Evolutionary conservation across 1,140 invertebrate species (phyloP).

Genomic region (Anthonomus grandis): DNA sequence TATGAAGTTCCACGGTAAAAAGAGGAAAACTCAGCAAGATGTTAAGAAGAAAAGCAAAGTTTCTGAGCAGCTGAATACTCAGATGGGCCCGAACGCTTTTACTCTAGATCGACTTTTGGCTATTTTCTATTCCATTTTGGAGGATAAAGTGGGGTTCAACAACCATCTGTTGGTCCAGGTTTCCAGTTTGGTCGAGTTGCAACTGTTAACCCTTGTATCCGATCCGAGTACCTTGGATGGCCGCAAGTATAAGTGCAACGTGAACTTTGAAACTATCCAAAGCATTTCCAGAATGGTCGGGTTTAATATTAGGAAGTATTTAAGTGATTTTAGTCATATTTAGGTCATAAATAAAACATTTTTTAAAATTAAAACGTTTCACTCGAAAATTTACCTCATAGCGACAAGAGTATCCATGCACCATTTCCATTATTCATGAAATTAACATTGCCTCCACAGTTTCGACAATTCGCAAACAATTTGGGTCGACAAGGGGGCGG

Average conservation of each 20-base stretch:
- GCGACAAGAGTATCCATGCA: too few relatives aligned
- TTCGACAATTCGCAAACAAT: too few relatives aligned
- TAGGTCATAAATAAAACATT: slow-evolving; percentile 21
- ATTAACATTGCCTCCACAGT: too few relatives aligned
- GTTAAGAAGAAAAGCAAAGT: slow-evolving; percentile 54
- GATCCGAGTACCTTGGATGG: slow-evolving; percentile 63
- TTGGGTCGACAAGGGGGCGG: too few relatives aligned
- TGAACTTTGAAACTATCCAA: slow-evolving; percentile 66
- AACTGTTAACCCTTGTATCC: slow-evolving; percentile 59
- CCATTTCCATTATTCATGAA: too few relatives aligned
- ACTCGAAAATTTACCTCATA: too few relatives aligned
- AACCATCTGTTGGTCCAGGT: slow-evolving; percentile 79
- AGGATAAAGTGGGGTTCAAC: slow-evolving; percentile 79
- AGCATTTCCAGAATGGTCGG: slow-evolving; percentile 67
- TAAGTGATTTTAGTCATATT: slow-evolving; percentile 62
- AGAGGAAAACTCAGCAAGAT: slow-evolving; percentile 56
- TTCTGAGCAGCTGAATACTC: slow-evolving; percentile 55
- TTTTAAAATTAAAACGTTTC: too few relatives aligned
- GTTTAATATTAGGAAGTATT: slow-evolving; percentile 70
- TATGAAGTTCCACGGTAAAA: slow-evolving; percentile 69
- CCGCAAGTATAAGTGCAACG: slow-evolving; percentile 70
- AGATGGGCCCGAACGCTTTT: slow-evolving; percentile 76
- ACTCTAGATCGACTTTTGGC: slow-evolving; percentile 79
- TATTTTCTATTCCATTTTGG: slow-evolving; percentile 88
- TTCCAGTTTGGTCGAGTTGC: slow-evolving; percentile 69